A percentile compares a stretch with the other conserved stretches of the same genome.
Conservation (phyloP, 2,888 invertebrate genomes). For the Drosophila sordidula region DNA sequence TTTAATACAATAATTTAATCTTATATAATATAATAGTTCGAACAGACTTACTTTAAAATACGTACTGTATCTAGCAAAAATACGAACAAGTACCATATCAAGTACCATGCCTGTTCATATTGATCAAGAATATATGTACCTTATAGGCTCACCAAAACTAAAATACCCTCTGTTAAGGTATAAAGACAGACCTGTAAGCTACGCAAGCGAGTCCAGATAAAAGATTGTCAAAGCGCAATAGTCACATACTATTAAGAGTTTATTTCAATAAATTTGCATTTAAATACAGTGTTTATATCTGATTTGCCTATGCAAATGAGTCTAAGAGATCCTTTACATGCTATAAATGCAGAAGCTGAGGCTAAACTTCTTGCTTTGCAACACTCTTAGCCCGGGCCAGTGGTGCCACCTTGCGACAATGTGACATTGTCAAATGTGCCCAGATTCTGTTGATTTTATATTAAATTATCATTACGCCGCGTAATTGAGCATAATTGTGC, state of each 20-base stretch:
- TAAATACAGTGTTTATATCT: constrained; percentile 11
- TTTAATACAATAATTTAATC: too few relatives aligned
- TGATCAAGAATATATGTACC: too few relatives aligned
- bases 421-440: neutral
- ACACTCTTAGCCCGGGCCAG: too few relatives aligned
- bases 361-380: neutral
- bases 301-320: constrained; percentile 30
- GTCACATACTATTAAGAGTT: constrained; percentile 9
- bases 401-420: too few relatives aligned
- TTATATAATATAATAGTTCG: too few relatives aligned
- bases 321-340: neutral
- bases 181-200: neutral
- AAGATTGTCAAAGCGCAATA: constrained; percentile 17
- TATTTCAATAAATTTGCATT: constrained; percentile 23
- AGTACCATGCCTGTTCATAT: too few relatives aligned
- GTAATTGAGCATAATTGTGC: constrained; percentile 11
- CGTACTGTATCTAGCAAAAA: too few relatives aligned
- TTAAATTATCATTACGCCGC: constrained; percentile 22
- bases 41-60: too few relatives aligned
- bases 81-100: too few relatives aligned
- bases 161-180: neutral
- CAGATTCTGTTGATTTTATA: neutral
- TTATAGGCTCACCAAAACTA: neutral
- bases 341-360: neutral
- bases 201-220: neutral